phyloP scores from a whole-genome alignment of 1,140 invertebrate species.

The Zaprionus camerounensis region DNA sequence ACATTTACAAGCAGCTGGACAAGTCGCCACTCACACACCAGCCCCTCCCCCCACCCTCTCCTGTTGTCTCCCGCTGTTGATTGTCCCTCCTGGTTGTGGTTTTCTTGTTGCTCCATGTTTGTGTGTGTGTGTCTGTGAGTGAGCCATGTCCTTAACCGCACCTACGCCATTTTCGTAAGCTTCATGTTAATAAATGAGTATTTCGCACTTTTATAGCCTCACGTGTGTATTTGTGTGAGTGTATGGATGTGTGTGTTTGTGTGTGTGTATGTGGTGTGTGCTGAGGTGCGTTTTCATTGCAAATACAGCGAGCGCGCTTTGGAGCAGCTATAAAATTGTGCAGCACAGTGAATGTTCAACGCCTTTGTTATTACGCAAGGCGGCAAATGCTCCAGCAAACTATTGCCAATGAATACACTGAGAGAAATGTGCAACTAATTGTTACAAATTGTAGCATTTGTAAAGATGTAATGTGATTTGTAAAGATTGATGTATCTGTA shows the following conservation, averaged over 20 bases:
- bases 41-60: not conserved
- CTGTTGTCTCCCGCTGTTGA: constrained; percentile 18
- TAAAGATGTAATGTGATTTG: no score
- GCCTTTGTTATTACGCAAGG: constrained; percentile 50
- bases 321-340: constrained; percentile 53
- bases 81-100: constrained; percentile 34
- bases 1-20: constrained; percentile 57
- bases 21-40: constrained; percentile 19
- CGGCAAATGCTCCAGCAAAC: constrained; percentile 14
- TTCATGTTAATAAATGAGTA: constrained; percentile 63
- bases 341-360: constrained; percentile 52
- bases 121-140: constrained; percentile 11
- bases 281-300: constrained; percentile 49
- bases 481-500: no score
- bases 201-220: constrained; percentile 56
- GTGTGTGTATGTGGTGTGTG: constrained; percentile 32
- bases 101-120: constrained; percentile 19
- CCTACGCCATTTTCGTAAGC: constrained; percentile 60
- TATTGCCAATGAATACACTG: constrained; percentile 45
- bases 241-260: constrained; percentile 2
- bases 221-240: constrained; percentile 15
- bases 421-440: constrained; percentile 16
- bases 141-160: constrained; percentile 49
- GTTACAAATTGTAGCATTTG: not conserved
- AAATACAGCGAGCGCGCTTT: constrained; percentile 34